Evolutionary conservation across 2,113 vertebrate species (phyloP).

Genomic region (Proterorhinus semilunaris): DNA sequence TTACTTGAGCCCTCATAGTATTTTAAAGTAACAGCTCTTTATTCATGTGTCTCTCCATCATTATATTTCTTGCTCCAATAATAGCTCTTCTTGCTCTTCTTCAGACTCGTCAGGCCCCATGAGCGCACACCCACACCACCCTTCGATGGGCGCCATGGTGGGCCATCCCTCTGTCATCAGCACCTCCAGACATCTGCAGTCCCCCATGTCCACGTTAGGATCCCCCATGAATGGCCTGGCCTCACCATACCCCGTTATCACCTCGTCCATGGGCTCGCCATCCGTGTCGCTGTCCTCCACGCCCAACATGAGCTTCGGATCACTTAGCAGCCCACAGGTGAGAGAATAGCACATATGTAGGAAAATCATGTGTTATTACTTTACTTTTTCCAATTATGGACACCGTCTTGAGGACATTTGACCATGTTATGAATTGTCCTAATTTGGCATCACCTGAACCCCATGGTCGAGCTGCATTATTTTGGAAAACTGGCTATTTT

Average conservation of each 20-base stretch:
- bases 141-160: slow-evolving; percentile 72
- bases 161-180: slow-evolving; percentile 80
- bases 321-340: slow-evolving; percentile 77
- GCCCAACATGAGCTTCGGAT: slow-evolving; percentile 73
- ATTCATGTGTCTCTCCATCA: neutral
- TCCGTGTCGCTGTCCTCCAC: slow-evolving; percentile 72
- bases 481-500: too few relatives aligned
- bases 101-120: slow-evolving; percentile 75
- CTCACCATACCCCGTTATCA: slow-evolving; percentile 80
- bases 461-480: too few relatives aligned
- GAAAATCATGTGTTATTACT: neutral
- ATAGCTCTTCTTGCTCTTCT: slow-evolving; percentile 5
- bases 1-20: too few relatives aligned
- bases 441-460: too few relatives aligned
- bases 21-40: neutral
- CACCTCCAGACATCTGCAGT: slow-evolving; percentile 67
- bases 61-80: neutral
- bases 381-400: too few relatives aligned
- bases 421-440: too few relatives aligned
- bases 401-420: too few relatives aligned
- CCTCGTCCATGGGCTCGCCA: slow-evolving; percentile 75
- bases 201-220: slow-evolving; percentile 69
- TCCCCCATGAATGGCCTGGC: slow-evolving; percentile 76
- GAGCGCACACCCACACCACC: slow-evolving; percentile 64
- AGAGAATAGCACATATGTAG: slow-evolving; percentile 9